Percentiles rank a stretch among this genome's conserved stretches.
phyloP scores from a whole-genome alignment of 2,888 invertebrate genomes.

The Drosophila neoperkinsi region DNA sequence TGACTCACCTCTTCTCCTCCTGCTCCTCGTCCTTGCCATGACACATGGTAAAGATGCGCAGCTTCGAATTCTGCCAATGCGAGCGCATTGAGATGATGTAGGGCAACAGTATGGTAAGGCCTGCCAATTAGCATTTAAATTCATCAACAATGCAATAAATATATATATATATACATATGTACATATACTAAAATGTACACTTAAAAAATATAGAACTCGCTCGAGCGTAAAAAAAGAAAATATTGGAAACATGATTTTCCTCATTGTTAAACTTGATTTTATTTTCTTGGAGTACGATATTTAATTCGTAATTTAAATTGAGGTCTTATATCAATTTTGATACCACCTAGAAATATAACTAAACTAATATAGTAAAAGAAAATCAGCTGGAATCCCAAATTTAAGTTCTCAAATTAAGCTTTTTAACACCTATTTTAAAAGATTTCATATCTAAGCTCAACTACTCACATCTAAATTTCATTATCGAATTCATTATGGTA shows the following conservation, averaged over 20 bases:
- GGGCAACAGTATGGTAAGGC: slow-evolving; percentile 92
- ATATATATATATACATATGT: neutral
- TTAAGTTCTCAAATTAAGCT: neutral
- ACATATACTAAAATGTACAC: neutral
- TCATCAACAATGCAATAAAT: neutral
- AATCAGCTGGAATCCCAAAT: neutral
- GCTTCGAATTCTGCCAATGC: slow-evolving; percentile 91
- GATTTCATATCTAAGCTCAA: neutral
- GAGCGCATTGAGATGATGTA: slow-evolving; percentile 93
- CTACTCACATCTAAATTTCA: neutral
- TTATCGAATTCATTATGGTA: neutral
- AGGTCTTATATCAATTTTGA: neutral
- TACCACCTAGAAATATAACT: neutral
- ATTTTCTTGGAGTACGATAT: neutral
- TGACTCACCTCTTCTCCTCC: slow-evolving; percentile 92
- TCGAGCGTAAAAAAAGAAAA: neutral
- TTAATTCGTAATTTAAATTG: neutral
- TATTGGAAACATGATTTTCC: neutral
- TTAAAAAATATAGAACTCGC: neutral
- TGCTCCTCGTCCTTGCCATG: slow-evolving; percentile 91
- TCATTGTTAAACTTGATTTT: neutral
- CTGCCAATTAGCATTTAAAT: slow-evolving; percentile 43
- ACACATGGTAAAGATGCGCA: slow-evolving; percentile 93
- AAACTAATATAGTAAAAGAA: neutral
- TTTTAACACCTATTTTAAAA: neutral